phyloP scores from a whole-genome alignment of 2,888 invertebrate genomes.

The Micropterix aruncella region DNA sequence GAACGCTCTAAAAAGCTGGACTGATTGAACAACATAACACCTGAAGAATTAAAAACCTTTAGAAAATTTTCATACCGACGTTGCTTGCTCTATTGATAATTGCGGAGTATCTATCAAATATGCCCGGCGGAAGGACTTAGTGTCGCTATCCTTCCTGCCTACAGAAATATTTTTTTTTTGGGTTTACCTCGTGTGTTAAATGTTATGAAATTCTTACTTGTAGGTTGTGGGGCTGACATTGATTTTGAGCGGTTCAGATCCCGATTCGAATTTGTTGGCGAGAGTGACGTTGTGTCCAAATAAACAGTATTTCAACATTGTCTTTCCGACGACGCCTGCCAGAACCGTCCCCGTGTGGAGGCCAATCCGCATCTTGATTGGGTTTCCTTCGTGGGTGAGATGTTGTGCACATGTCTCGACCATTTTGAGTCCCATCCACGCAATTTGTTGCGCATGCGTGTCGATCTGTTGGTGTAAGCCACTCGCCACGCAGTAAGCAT shows the following conservation, averaged over 20 bases:
- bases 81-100: too few relatives aligned
- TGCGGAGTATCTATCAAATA: neutral
- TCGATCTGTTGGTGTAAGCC: conserved; percentile 76
- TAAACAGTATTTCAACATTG: conserved; percentile 87
- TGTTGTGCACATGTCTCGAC: conserved; percentile 79
- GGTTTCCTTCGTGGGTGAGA: conserved; percentile 82
- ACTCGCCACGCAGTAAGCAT: conserved; percentile 92
- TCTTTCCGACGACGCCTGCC: conserved; percentile 88
- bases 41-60: too few relatives aligned
- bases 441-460: conserved; percentile 87
- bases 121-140: too few relatives aligned
- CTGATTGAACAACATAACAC: too few relatives aligned
- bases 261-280: conserved; percentile 92
- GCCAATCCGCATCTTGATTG: conserved; percentile 92
- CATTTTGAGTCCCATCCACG: conserved; percentile 95
- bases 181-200: conserved; percentile 1
- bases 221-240: conserved; percentile 90
- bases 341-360: conserved; percentile 87
- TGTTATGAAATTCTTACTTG: conserved; percentile 52
- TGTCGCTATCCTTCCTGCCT: neutral
- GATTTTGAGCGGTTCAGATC: conserved; percentile 79
- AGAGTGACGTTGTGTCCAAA: conserved; percentile 92
- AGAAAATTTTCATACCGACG: too few relatives aligned
- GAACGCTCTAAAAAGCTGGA: too few relatives aligned
- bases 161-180: conserved; percentile 3